Evolutionary conservation across 2,113 vertebrate genomes (phyloP).

Genomic region (Vireo altiloquus): DNA sequence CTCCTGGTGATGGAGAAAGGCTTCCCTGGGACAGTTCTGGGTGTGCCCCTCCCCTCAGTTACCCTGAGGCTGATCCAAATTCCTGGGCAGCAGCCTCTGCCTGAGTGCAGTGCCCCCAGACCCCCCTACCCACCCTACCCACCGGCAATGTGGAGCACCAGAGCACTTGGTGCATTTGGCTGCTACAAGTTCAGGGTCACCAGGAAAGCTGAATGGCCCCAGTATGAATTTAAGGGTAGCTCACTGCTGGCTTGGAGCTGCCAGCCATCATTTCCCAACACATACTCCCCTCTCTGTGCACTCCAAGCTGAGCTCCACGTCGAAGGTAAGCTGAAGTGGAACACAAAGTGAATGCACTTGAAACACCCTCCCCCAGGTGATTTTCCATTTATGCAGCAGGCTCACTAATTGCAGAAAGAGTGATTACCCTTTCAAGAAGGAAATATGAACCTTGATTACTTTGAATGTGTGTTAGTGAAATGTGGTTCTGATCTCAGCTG

Average conservation of each 20-base stretch:
- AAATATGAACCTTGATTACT: constrained; percentile 61
- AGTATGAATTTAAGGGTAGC: fast-evolving
- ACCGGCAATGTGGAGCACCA: fast-evolving
- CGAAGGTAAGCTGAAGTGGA: background rate
- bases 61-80: fast-evolving
- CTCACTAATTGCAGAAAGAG: constrained; percentile 48
- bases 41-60: fast-evolving
- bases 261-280: background rate
- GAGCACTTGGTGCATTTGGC: fast-evolving
- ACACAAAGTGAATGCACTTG: background rate
- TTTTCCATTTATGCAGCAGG: constrained; percentile 35
- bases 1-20: background rate
- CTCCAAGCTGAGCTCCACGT: background rate
- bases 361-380: constrained; percentile 27
- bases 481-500: constrained; percentile 26
- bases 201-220: background rate
- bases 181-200: fast-evolving
- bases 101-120: background rate
- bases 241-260: fast-evolving
- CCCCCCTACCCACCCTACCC: background rate
- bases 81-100: background rate
- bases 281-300: fast-evolving
- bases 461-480: constrained; percentile 1
- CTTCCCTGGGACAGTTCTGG: fast-evolving
- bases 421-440: constrained; percentile 47